These are phyloP conservation scores for Carettochelys insculpta DNA, from an alignment of 2,113 vertebrate genomes.

Conservation along the genomic window DNA sequence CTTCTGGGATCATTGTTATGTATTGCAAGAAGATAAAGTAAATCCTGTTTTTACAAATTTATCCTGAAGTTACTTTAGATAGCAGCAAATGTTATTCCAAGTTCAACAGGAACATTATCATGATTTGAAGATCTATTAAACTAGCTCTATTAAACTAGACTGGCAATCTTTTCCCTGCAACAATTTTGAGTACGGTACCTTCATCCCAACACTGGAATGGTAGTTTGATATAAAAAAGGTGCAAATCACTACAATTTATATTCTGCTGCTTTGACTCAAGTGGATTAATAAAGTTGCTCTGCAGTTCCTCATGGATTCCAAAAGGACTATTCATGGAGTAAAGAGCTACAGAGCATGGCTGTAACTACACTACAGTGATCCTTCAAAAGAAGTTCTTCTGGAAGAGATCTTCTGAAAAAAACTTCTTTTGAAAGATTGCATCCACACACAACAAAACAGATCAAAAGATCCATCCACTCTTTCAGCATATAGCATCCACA, in stretches of 20 bases:
- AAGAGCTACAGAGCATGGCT: not conserved
- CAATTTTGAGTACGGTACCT: not conserved
- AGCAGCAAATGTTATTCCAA: slow-evolving; percentile 29
- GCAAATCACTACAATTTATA: not conserved
- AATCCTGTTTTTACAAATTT: slow-evolving; percentile 5
- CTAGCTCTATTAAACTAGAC: not conserved
- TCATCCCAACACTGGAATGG: not conserved
- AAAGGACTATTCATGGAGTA: not conserved
- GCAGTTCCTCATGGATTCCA: fast-evolving
- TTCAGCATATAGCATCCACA: no score
- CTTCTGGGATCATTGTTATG: slow-evolving; percentile 8
- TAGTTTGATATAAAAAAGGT: not conserved
- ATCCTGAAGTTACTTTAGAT: not conserved
- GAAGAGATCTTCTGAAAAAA: no score
- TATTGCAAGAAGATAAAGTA: slow-evolving; percentile 6
- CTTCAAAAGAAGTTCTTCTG: no score
- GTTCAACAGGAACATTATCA: not conserved
- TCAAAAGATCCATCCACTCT: no score
- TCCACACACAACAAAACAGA: no score
- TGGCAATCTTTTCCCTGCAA: not conserved
- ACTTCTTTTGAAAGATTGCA: no score
- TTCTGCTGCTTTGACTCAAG: not conserved
- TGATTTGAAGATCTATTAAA: not conserved
- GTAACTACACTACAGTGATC: no score
- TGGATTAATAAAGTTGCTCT: not conserved